Evolutionary conservation across 2,888 invertebrate genomes (phyloP).

Genomic region (Chironomus riparius): DNA sequence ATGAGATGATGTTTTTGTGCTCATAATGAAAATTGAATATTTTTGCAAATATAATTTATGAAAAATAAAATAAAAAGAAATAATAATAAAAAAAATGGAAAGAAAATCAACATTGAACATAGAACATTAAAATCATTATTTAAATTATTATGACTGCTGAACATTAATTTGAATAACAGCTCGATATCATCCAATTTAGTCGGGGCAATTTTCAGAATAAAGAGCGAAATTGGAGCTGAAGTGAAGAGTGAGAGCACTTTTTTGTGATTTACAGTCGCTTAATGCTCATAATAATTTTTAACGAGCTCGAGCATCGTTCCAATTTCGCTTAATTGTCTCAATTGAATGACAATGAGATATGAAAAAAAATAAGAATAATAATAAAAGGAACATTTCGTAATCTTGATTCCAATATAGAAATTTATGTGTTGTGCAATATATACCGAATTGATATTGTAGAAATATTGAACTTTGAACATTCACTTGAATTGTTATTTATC

Average conservation of each 20-base stretch:
- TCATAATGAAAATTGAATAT: too few species aligned
- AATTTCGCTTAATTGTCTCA: slow-evolving; percentile 17
- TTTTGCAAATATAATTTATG: too few species aligned
- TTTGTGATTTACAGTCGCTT: not conserved
- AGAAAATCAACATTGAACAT: not conserved
- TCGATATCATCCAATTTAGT: slow-evolving; percentile 9
- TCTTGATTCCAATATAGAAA: not conserved
- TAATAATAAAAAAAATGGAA: too few species aligned
- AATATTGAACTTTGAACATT: too few species aligned
- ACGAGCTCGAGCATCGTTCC: slow-evolving; percentile 9
- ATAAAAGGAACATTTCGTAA: not conserved
- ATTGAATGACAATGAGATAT: slow-evolving; percentile 18
- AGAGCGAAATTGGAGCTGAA: not conserved
- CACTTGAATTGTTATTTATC: too few species aligned
- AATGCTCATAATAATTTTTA: slow-evolving; percentile 1
- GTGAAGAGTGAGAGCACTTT: not conserved
- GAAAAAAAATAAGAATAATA: not conserved
- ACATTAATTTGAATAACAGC: slow-evolving; percentile 9
- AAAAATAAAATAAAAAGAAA: too few species aligned
- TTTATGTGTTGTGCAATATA: too few species aligned
- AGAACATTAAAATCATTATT: not conserved
- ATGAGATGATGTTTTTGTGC: too few species aligned
- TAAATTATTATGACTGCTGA: not conserved
- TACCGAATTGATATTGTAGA: too few species aligned
- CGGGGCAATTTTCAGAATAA: not conserved